Evolutionary conservation across 2,888 invertebrate species (phyloP), one percentile per base, ranked within the genome.

Genomic region (Megastigmus dorsalis): DNA sequence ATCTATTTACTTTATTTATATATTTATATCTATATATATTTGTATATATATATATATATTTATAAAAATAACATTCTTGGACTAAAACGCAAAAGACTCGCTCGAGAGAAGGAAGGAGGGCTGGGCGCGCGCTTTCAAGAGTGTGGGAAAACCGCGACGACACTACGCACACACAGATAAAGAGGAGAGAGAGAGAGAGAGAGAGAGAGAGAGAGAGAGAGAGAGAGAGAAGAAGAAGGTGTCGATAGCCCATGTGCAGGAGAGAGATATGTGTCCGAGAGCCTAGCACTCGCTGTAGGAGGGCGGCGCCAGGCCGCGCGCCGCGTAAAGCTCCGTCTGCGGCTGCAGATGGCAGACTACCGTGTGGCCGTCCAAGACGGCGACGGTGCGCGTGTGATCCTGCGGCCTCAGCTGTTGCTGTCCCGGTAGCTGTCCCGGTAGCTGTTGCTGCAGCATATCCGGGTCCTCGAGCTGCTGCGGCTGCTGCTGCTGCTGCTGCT

Each of bases 311-410:
- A 90, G 88, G 81, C 90, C 90, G 81, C 90, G 89, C 71, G 90
- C 89, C 76, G 89, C 88, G 82, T 90, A 90, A 83, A 90, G 88
- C 82, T 89, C 89, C 75, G 88, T 85, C 70, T 90, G 93, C 43
- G 95, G 95, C 86, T 95, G 95, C 82, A 95, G 88, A 85, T 95
- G 95, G 88, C 95, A 95, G 72, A 95, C 94, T 74, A 96, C 95
- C 75, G 95, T 95, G 83, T 93, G 93, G 54, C 95, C 95, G 85
- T 95, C 95, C 66, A 95, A 89, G 76, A 95, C 95, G 13, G 95
- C 95, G 30, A 95, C 93, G 28, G 87, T 86, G 72, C 88, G 81
- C 75, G 86, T 85, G 78, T 86, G 88, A 66, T 87, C 87, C 74
- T 84, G 85, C 10, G 80, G 81, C 15, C 55, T 48, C 2, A n/a